Conservation (phyloP, 1,140 invertebrate genomes). For the Megalonaias nervosa region DNA sequence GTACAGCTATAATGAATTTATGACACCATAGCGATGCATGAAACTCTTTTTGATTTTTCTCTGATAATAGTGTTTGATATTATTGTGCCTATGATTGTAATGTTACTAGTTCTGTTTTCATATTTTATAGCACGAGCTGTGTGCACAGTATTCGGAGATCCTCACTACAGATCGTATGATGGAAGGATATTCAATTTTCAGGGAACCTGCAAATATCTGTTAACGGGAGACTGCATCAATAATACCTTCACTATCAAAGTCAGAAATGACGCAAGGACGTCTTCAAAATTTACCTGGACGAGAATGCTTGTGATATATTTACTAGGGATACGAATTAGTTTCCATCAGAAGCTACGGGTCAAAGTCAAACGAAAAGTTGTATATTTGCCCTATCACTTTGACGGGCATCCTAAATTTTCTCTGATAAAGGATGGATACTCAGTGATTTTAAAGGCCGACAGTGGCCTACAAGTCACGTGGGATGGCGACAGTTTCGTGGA, state of each 20-base stretch:
- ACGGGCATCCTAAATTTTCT: conserved; percentile 67
- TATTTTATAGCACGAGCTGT: conserved; percentile 82
- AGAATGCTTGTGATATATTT: conserved; percentile 77
- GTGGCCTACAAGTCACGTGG: conserved; percentile 81
- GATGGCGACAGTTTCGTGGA: conserved; percentile 94
- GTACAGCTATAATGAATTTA: no score
- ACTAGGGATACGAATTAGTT: conserved; percentile 81
- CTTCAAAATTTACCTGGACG: conserved; percentile 84
- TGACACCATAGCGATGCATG: no score
- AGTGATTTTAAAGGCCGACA: conserved; percentile 63
- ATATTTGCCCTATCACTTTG: conserved; percentile 76
- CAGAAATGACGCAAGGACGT: conserved; percentile 86
- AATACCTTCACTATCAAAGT: conserved; percentile 86
- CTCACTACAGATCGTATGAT: conserved; percentile 95
- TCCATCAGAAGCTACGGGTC: conserved; percentile 88
- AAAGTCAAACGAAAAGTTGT: conserved; percentile 88
- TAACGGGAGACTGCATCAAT: conserved; percentile 75
- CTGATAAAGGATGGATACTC: conserved; percentile 70
- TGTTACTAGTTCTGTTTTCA: not conserved
- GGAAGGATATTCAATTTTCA: conserved; percentile 95
- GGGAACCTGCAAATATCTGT: conserved; percentile 87
- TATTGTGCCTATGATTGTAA: no score
- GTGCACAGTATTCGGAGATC: conserved; percentile 94
- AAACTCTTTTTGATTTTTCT: no score
- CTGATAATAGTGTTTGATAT: no score